Percentiles rank a stretch among this genome's conserved stretches.
These are phyloP conservation scores for Agrypnus murinus DNA, from an alignment of 2,888 invertebrate species.

Conservation along the genomic window DNA sequence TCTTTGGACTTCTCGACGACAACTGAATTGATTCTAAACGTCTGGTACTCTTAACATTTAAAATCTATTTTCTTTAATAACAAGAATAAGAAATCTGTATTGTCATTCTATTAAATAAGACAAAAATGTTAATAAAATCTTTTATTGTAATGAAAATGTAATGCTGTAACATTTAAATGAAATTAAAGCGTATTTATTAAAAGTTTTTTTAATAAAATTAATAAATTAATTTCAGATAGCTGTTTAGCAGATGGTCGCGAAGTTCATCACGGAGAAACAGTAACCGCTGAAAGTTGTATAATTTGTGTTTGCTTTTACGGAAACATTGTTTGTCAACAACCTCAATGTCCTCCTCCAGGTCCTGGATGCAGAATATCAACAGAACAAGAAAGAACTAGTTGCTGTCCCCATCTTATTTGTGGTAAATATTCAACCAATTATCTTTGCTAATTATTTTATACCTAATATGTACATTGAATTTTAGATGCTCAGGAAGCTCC, in stretches of 20 bases:
- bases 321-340: slow-evolving; percentile 75
- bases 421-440: slow-evolving; percentile 67
- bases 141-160: no score
- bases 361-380: slow-evolving; percentile 71
- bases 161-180: no score
- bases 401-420: slow-evolving; percentile 73
- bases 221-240: slow-evolving; percentile 64
- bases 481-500: slow-evolving; percentile 70
- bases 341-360: slow-evolving; percentile 73
- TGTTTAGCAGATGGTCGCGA: slow-evolving; percentile 70
- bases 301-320: slow-evolving; percentile 77
- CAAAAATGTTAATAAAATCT: no score
- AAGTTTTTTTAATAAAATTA: no score
- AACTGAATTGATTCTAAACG: no score
- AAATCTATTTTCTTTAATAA: no score
- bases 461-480: slow-evolving; percentile 6
- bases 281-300: slow-evolving; percentile 73
- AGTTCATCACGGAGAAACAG: slow-evolving; percentile 73
- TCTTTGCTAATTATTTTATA: neutral
- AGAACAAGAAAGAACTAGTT: slow-evolving; percentile 68
- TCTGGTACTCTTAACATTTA: no score
- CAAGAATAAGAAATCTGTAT: no score
- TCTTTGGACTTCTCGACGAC: no score
- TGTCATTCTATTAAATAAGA: no score
- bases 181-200: no score